A percentile compares a stretch with the other conserved stretches of the same genome.
Evolutionary conservation across 2,888 invertebrate genomes (phyloP).

Genomic region (Patella caerulea): DNA sequence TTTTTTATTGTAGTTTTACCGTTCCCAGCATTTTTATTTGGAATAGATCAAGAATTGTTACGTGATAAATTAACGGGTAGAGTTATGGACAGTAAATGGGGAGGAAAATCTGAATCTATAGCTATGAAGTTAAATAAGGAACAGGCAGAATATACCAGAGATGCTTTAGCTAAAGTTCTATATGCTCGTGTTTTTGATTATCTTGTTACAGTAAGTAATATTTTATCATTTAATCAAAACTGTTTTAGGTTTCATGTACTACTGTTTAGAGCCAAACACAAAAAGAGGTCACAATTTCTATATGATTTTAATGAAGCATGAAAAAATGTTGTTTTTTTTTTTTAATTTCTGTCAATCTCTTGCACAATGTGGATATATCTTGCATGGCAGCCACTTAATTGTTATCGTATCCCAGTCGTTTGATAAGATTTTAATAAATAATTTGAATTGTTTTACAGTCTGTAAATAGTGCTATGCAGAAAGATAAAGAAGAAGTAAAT

Average conservation of each 20-base stretch:
- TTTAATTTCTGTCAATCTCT: too few relatives aligned
- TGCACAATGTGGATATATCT: too few relatives aligned
- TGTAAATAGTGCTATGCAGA: slow-evolving; percentile 78
- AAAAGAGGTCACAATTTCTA: too few relatives aligned
- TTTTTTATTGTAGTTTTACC: slow-evolving; percentile 74
- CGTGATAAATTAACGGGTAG: slow-evolving; percentile 77
- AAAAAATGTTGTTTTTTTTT: too few relatives aligned
- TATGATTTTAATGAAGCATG: too few relatives aligned
- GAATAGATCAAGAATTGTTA: slow-evolving; percentile 75
- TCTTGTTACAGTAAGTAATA: slow-evolving; percentile 73
- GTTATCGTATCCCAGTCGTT: neutral
- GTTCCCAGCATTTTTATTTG: slow-evolving; percentile 78
- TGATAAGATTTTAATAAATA: neutral
- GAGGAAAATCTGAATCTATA: slow-evolving; percentile 77
- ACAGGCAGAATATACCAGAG: slow-evolving; percentile 78
- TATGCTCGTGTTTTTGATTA: slow-evolving; percentile 79
- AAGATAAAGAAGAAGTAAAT: slow-evolving; percentile 73
- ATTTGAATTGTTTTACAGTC: slow-evolving; percentile 71
- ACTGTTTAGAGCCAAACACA: too few relatives aligned
- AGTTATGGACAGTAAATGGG: slow-evolving; percentile 80
- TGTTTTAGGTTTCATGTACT: too few relatives aligned
- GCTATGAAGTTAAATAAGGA: slow-evolving; percentile 78
- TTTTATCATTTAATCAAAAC: too few relatives aligned
- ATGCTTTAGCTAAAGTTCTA: slow-evolving; percentile 79
- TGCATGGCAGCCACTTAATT: neutral